phyloP scores from a whole-genome alignment of 2,797 vertebrate genomes.

The Enteromius viviparus region DNA sequence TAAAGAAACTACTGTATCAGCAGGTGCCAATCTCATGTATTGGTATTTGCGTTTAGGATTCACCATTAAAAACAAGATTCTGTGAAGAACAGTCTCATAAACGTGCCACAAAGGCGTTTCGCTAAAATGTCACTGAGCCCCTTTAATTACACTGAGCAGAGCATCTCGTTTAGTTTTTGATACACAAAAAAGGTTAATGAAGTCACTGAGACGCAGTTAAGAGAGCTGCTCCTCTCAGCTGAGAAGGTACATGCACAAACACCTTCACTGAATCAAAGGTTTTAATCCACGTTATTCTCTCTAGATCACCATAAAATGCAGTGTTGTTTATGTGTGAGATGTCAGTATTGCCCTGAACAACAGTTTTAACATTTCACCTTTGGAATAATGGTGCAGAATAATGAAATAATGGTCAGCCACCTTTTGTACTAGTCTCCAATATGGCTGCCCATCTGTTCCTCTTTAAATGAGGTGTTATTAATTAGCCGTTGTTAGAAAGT shows the following conservation, averaged over 20 bases:
- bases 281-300: conserved; percentile 52
- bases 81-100: not conserved
- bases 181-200: conserved; percentile 86
- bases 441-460: conserved; percentile 42
- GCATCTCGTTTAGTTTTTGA: conserved; percentile 47
- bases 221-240: conserved; percentile 67
- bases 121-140: conserved; percentile 40
- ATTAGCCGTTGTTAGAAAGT: conserved; percentile 16
- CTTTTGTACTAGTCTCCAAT: conserved; percentile 32
- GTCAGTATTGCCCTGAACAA: conserved; percentile 52
- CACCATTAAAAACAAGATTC: not conserved
- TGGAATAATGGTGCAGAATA: conserved; percentile 43
- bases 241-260: conserved; percentile 61
- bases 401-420: conserved; percentile 31
- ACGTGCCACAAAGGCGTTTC: not conserved
- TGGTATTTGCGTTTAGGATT: not conserved
- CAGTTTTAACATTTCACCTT: conserved; percentile 26
- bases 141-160: not conserved
- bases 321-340: conserved; percentile 61
- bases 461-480: conserved; percentile 53
- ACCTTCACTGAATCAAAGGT: conserved; percentile 58
- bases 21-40: not conserved
- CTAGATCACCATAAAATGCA: conserved; percentile 37
- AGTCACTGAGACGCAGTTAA: conserved; percentile 70
- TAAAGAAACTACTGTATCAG: not conserved